Conservation (phyloP, 2,113 vertebrate genomes). For the Macheiramphus alcinus region DNA sequence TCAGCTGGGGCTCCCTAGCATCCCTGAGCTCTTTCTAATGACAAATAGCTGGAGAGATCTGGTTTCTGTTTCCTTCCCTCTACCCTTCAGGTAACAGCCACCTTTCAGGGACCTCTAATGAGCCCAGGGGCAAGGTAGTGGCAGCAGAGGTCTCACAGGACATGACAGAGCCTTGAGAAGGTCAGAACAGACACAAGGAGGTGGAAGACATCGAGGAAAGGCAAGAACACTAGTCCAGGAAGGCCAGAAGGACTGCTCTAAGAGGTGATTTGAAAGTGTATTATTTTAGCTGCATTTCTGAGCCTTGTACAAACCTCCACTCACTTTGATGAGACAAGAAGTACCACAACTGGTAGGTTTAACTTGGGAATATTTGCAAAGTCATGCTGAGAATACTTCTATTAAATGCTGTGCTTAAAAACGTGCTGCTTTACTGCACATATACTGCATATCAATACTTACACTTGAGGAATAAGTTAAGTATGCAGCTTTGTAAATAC, state of each 20-base stretch:
- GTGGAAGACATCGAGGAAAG: accelerated
- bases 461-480: background rate
- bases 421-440: accelerated
- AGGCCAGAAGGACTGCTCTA: background rate
- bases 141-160: background rate
- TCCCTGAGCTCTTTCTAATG: background rate
- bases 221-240: accelerated
- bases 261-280: background rate
- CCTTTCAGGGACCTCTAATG: background rate
- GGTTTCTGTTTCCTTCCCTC: background rate
- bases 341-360: background rate
- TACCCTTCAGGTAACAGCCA: background rate
- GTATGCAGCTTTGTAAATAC: background rate
- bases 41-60: background rate
- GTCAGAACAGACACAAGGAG: accelerated
- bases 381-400: background rate
- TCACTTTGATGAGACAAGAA: background rate
- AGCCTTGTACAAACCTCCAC: background rate
- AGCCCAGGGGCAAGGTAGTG: background rate
- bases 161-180: background rate
- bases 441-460: background rate
- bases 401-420: background rate
- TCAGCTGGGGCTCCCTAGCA: background rate
- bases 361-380: background rate
- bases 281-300: background rate